Percentiles rank a stretch among this genome's conserved stretches.
Evolutionary conservation across 2,888 invertebrate genomes (phyloP).

Genomic region (Odontocolon sp.): DNA sequence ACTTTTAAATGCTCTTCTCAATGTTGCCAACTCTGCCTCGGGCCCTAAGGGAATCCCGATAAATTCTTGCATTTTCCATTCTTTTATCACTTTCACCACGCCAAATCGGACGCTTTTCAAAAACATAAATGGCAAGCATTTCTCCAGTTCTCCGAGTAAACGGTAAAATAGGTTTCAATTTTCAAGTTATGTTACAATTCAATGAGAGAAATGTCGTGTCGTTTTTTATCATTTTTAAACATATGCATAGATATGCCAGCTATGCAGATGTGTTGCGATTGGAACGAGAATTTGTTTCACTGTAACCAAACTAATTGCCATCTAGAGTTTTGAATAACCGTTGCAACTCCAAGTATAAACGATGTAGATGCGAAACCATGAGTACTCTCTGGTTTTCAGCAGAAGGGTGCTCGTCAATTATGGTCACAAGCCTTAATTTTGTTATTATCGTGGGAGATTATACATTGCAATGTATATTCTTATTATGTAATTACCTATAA

Average conservation of each 20-base stretch:
- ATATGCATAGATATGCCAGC: neutral
- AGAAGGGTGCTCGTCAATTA: neutral
- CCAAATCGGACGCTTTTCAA: conserved; percentile 31
- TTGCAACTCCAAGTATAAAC: conserved; percentile 16
- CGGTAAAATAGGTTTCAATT: conserved; percentile 36
- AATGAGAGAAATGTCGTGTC: conserved; percentile 10
- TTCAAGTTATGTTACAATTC: neutral
- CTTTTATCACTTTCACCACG: conserved; percentile 17
- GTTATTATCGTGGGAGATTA: conserved; percentile 9
- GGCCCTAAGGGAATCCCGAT: conserved; percentile 38
- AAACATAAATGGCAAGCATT: conserved; percentile 27
- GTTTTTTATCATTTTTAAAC: neutral
- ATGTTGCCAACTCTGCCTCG: conserved; percentile 53
- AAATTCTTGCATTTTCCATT: conserved; percentile 43
- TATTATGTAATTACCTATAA: conserved; percentile 26
- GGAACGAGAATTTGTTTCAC: neutral
- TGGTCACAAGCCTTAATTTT: conserved; percentile 20
- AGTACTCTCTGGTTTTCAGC: neutral
- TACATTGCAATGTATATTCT: conserved; percentile 1
- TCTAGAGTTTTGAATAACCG: conserved; percentile 30
- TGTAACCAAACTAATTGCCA: conserved; percentile 36
- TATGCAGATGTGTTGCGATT: too few species aligned
- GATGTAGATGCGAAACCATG: conserved; percentile 2
- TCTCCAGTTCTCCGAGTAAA: neutral
- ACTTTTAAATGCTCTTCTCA: conserved; percentile 55